Percentiles rank a stretch among this genome's conserved stretches.
Evolutionary conservation across 2,113 vertebrate genomes (phyloP).

Genomic region (Etia nguti): DNA sequence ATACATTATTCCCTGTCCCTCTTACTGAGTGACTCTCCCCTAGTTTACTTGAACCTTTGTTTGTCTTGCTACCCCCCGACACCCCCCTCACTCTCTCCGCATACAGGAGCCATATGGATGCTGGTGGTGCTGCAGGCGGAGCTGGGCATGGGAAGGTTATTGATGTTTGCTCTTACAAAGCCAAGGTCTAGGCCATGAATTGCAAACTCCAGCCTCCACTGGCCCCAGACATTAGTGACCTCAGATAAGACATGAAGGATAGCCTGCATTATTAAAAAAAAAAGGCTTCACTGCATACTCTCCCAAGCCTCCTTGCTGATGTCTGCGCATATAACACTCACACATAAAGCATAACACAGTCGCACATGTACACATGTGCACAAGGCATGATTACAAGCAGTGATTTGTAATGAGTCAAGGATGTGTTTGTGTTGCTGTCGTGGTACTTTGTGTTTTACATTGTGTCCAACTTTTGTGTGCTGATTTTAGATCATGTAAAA

Average conservation of each 20-base stretch:
- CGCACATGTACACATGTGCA: not conserved
- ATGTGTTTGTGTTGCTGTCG: not conserved
- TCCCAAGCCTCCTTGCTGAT: not conserved
- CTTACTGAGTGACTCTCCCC: conserved; percentile 23
- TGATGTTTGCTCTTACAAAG: conserved; percentile 81
- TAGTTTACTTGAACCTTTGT: conserved; percentile 24
- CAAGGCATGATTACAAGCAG: not conserved
- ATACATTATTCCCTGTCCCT: not conserved
- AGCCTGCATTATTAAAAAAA: conserved; percentile 71
- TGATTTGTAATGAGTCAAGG: not conserved
- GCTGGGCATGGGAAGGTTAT: conserved; percentile 71
- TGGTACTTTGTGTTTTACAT: not conserved
- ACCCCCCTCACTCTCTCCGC: not conserved
- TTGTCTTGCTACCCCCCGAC: not conserved
- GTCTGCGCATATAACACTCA: not conserved
- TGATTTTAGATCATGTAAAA: not conserved
- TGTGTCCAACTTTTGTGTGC: not conserved
- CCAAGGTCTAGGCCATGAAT: conserved; percentile 80
- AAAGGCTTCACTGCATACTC: conserved; percentile 29
- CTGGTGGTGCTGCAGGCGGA: conserved; percentile 62
- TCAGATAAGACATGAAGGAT: conserved; percentile 80
- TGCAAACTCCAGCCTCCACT: conserved; percentile 71
- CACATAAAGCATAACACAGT: not conserved
- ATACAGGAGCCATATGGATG: conserved; percentile 15
- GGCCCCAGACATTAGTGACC: conserved; percentile 75